phyloP scores from a whole-genome alignment of 1,140 invertebrate genomes.

The Drosophila nasuta region DNA sequence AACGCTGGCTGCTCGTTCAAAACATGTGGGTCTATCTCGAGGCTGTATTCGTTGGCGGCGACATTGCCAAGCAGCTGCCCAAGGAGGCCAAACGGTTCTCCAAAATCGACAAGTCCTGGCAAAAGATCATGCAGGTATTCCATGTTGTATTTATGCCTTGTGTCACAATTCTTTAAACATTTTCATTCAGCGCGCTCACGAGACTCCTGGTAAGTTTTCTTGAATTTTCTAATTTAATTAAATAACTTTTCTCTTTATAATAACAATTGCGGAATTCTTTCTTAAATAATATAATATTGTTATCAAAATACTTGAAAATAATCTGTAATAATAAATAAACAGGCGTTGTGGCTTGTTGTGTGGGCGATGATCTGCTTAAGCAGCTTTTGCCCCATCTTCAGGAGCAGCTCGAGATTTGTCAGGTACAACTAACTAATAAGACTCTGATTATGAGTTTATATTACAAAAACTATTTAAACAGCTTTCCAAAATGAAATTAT shows the following conservation, averaged over 20 bases:
- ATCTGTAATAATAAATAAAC: constrained; percentile 12
- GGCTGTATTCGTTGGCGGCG: constrained; percentile 98
- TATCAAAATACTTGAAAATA: neutral
- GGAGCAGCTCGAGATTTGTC: constrained; percentile 98
- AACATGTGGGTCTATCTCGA: constrained; percentile 99
- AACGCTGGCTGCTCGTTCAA: constrained; percentile 98
- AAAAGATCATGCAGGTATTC: constrained; percentile 95
- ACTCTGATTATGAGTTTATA: neutral
- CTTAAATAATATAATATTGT: neutral
- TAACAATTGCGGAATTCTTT: neutral
- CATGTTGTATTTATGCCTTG: constrained; percentile 87
- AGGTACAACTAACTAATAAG: constrained; percentile 84
- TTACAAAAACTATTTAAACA: neutral
- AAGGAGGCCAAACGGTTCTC: constrained; percentile 97
- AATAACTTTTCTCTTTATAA: neutral
- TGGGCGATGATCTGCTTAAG: constrained; percentile 96
- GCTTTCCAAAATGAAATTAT: neutral
- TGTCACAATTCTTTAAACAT: constrained; percentile 6
- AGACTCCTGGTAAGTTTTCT: constrained; percentile 90
- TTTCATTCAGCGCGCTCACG: constrained; percentile 83
- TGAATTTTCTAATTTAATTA: neutral
- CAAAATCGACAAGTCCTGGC: constrained; percentile 99
- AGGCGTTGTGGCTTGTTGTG: constrained; percentile 95
- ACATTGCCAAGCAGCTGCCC: constrained; percentile 98
- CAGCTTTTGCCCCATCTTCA: constrained; percentile 97